Evolutionary conservation across 2,113 vertebrate species (phyloP).

Genomic region (Hemichromis elongatus): DNA sequence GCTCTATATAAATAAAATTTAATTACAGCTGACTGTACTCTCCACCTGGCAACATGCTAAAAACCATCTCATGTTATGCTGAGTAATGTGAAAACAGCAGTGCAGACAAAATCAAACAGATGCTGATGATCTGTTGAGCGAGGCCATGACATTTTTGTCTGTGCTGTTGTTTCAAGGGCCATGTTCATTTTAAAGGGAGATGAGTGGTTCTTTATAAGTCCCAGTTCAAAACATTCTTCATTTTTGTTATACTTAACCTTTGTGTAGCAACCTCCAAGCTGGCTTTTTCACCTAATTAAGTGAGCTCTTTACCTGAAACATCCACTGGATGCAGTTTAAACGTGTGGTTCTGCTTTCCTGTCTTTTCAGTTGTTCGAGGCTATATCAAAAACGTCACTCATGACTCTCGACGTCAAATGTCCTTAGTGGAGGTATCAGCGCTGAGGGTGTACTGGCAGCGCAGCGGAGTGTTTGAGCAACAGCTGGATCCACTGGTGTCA

Average conservation of each 20-base stretch:
- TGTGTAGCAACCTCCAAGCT: neutral
- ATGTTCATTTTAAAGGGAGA: neutral
- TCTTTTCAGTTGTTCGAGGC: slow-evolving; percentile 74
- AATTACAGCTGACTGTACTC: neutral
- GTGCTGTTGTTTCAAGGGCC: neutral
- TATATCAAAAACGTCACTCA: slow-evolving; percentile 73
- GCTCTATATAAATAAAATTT: neutral
- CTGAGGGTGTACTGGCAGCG: slow-evolving; percentile 75
- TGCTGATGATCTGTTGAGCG: neutral
- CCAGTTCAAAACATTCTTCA: neutral
- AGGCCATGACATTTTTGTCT: neutral
- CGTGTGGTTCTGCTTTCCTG: neutral
- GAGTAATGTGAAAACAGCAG: neutral
- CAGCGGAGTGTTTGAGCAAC: slow-evolving; percentile 67
- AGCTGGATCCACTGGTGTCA: neutral
- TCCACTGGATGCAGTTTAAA: neutral
- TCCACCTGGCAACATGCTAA: neutral
- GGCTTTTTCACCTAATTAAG: neutral
- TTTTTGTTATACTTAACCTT: neutral
- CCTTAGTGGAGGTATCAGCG: slow-evolving; percentile 62
- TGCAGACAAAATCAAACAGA: neutral
- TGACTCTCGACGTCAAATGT: slow-evolving; percentile 56
- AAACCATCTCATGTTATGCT: neutral
- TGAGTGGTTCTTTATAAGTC: neutral
- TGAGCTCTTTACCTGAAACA: neutral